Base-by-base conservation (phyloP, 2,113 vertebrate species). In the Mustela lutreola region DNA sequence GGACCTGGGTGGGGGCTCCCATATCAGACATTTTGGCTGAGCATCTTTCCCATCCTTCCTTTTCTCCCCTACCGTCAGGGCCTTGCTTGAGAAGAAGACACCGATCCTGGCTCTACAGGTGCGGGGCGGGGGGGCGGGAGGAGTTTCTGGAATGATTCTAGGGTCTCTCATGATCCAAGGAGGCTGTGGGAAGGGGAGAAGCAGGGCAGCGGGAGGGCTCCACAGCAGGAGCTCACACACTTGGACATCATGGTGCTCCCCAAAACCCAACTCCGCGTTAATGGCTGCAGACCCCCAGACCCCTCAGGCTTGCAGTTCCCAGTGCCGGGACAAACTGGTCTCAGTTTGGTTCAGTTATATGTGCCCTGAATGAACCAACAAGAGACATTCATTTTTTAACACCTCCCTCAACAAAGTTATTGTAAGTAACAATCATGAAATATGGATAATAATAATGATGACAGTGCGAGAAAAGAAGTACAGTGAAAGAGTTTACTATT, bases 371-470 rank as follows among this genome's bases (percentile, higher is more conserved):
- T 78, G 79, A 73, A 62, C 18, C 21, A 58, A 24, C 7, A 7
- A 15, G 26, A 18, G 83, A 9, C 26, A 48, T 48, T 48, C 14
- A 9, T 78, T 48, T 76, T 78, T 78, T 48, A 67, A 33, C 12
- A 75, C 0, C 11, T n/a, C 31, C 2, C 16, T 10, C 50, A 19
- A 71, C 18, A 42, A 70, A 83, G 89, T 79, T 89, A 60, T 65
- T 80, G 79, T 91, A 75, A 87, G 36, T 24, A 82, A 33, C 65
- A 82, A 28, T 73, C 79, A 70, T 75, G 39, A 96, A 82, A 48
- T 86, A 42, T 0, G 28, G 36, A 18, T 82, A 84, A 73, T 63
- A 89, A 53, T 63, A 10, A 42, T 53, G 28, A n/a, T 45, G 70
- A 90, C 50, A 76, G 82, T 39, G 8, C 5, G 24, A 80, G 9